Percentiles rank a stretch among this genome's conserved stretches.
These are phyloP conservation scores for Cheilosia variabilis DNA, from an alignment of 2,888 invertebrate species.

Conservation along the genomic window DNA sequence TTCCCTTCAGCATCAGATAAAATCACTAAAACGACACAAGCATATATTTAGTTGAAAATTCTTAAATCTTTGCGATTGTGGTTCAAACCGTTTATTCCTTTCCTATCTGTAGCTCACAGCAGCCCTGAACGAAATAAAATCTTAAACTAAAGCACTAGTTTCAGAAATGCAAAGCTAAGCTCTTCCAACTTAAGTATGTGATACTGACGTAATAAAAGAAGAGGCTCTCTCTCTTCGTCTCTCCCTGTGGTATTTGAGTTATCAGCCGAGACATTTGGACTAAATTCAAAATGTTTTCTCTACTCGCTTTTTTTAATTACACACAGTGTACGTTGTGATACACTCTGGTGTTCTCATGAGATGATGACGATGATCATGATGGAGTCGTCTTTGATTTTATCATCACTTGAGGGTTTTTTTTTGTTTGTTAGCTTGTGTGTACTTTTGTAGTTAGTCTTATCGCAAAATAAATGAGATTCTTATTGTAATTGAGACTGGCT, in stretches of 20 bases:
- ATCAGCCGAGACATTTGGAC: constrained; percentile 71
- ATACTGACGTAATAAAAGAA: constrained; percentile 27
- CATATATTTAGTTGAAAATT: background rate
- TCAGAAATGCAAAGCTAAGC: constrained; percentile 49
- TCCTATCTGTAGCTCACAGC: constrained; percentile 16
- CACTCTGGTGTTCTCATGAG: constrained; percentile 27
- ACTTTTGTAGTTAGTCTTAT: constrained; percentile 42
- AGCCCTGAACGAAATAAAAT: constrained; percentile 38
- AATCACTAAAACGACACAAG: constrained; percentile 52
- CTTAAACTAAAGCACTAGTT: constrained; percentile 59
- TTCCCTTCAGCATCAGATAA: constrained; percentile 24
- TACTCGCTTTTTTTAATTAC: constrained; percentile 40
- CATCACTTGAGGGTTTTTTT: background rate
- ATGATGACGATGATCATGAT: constrained; percentile 49
- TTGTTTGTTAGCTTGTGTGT: constrained; percentile 11
- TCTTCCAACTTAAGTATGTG: constrained; percentile 30
- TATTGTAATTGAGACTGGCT: constrained; percentile 29
- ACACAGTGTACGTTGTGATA: constrained; percentile 1
- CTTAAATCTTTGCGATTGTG: constrained; percentile 35
- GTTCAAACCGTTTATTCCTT: constrained; percentile 29
- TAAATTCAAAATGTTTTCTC: constrained; percentile 51
- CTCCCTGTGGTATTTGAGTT: constrained; percentile 49
- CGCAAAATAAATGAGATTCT: constrained; percentile 52
- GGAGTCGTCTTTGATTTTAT: constrained; percentile 39
- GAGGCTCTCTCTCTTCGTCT: constrained; percentile 31